Base-by-base conservation (phyloP, 2,113 vertebrate species). In the Ceyx melanurus region DNA sequence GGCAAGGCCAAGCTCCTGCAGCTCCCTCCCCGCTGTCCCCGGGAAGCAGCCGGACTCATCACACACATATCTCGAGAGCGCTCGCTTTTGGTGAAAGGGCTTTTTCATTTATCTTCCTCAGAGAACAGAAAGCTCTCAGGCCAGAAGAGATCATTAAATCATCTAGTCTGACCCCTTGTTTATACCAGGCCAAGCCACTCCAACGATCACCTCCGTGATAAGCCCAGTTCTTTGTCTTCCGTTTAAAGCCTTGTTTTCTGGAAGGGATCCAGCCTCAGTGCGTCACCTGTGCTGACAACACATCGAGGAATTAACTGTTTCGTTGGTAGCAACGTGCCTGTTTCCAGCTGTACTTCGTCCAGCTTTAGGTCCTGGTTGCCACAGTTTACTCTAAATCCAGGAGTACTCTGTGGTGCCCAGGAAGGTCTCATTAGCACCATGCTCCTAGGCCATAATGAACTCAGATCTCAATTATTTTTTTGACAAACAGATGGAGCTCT, bases 121-220 rank as follows among this genome's bases (percentile, higher is more conserved):
- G 91, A 79, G 89, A 91, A 92, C 67, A 94, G 78, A 85, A 80
- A 94, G 94, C 92, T 94, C 76, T 90, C 92, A 88, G 86, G 88
- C 88, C 90, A 68, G 78, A 60, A 62, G 90, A 93, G 93, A 95
- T 93, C 93, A 96, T 94, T 91, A 95, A 96, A 94, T 90, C 96
- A 96, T 96, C 88, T 66, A 17, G 73, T 60, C 57, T 96, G 93
- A 96, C 93, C 96, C 67, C 76, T 58, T 88, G 88, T 53, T 67
- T 88, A 92, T 4, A 89, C 79, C 90, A 90, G 96, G 94, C 96
- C 82, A 93, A 93, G 80, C 68, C 72, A 71, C 91, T 94, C 65
- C 88, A 75, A 88, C 88, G 93, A 95, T 91, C 94, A 95, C 94
- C 92, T 93, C 93, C 0, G 35, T 86, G 82, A 88, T 88, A 93